These are phyloP conservation scores for Neopipo cinnamomea DNA, from an alignment of 2,113 vertebrate genomes.

Conservation along the genomic window DNA sequence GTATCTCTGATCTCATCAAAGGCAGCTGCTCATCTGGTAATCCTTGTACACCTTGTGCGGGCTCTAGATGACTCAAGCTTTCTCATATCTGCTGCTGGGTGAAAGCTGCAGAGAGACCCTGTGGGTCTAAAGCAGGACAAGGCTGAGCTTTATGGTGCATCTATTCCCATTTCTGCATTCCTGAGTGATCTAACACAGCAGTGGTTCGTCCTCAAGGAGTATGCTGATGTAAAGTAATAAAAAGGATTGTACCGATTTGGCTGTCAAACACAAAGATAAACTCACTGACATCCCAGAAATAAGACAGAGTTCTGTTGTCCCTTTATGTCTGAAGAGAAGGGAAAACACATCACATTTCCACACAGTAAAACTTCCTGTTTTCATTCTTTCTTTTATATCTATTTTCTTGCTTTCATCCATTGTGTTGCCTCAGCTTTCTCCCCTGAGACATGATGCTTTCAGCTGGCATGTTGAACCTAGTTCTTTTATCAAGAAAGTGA, in stretches of 20 bases:
- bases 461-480: not conserved
- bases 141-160: rapidly evolving
- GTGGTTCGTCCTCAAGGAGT: not conserved
- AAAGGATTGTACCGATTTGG: not conserved
- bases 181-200: not conserved
- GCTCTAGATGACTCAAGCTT: not conserved
- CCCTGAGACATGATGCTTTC: not conserved
- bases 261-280: not conserved
- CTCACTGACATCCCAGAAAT: not conserved
- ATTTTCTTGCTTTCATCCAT: not conserved
- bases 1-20: not conserved
- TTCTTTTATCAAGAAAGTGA: not conserved
- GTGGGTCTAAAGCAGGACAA: not conserved
- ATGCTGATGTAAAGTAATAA: not conserved
- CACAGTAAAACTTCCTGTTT: not conserved
- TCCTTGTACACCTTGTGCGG: not conserved
- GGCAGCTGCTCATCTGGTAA: not conserved
- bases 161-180: not conserved
- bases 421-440: not conserved
- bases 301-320: not conserved
- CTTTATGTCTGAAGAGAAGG: not conserved
- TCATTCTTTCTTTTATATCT: not conserved
- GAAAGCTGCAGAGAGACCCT: not conserved
- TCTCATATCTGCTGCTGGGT: not conserved
- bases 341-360: not conserved